Conservation (phyloP, 2,888 invertebrate species). For the Ecliptopera silaceata region DNA sequence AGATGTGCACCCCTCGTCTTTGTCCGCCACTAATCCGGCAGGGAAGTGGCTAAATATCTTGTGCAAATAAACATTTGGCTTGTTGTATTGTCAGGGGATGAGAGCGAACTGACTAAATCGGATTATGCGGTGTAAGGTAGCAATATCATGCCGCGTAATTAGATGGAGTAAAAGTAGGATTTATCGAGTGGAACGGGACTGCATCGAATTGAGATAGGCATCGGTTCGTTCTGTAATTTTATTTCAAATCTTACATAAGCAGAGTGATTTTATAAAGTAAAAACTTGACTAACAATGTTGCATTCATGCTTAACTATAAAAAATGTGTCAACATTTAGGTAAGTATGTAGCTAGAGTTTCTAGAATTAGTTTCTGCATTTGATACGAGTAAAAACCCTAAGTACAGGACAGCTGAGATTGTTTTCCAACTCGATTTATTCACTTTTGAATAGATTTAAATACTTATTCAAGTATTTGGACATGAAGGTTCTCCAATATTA, state of each 20-base stretch:
- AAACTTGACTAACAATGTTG: slow-evolving; percentile 3
- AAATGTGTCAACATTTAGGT: too few relatives aligned
- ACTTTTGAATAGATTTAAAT: slow-evolving; percentile 7
- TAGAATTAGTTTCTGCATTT: background rate
- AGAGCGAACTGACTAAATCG: slow-evolving; percentile 68
- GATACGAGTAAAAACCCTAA: background rate
- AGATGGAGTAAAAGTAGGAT: slow-evolving; percentile 58
- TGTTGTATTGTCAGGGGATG: slow-evolving; percentile 72
- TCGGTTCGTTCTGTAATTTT: slow-evolving; percentile 25
- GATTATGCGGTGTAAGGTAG: slow-evolving; percentile 72
- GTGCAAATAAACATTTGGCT: slow-evolving; percentile 81
- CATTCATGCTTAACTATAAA: too few relatives aligned
- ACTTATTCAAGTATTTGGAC: slow-evolving; percentile 15
- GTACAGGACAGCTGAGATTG: background rate
- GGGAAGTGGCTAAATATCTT: slow-evolving; percentile 83
- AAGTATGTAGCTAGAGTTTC: too few relatives aligned
- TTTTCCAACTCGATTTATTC: background rate
- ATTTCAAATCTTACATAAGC: slow-evolving; percentile 10
- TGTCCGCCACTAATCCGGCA: slow-evolving; percentile 75
- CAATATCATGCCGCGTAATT: slow-evolving; percentile 64
- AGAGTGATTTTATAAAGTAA: background rate
- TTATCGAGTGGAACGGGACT: slow-evolving; percentile 45
- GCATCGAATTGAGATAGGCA: slow-evolving; percentile 30
- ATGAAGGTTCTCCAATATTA: slow-evolving; percentile 30
- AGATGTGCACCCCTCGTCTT: slow-evolving; percentile 63